Conservation (phyloP, 2,113 vertebrate genomes). For the Dissostichus mawsoni region DNA sequence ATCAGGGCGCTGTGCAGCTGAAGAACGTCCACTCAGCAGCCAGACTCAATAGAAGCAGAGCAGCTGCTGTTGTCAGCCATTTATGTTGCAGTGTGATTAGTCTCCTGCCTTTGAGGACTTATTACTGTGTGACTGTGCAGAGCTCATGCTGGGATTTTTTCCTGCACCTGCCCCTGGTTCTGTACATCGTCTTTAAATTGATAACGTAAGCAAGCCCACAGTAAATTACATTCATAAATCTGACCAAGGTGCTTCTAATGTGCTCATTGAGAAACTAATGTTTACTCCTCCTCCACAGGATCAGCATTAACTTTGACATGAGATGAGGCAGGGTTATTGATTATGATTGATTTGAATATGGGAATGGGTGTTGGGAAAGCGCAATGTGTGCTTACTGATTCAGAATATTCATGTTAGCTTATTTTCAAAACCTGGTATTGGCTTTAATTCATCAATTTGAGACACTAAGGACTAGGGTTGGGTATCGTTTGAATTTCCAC, state of each 20-base stretch:
- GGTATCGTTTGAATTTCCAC: too few relatives aligned
- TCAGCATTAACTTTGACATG: slow-evolving; percentile 33
- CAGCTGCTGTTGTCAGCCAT: slow-evolving; percentile 30
- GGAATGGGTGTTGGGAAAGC: background rate
- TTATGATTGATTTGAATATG: slow-evolving; percentile 31
- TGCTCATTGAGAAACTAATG: slow-evolving; percentile 54
- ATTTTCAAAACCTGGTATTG: background rate
- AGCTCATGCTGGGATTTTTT: background rate
- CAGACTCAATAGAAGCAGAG: slow-evolving; percentile 1
- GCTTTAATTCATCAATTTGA: slow-evolving; percentile 7
- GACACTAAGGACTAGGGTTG: too few relatives aligned
- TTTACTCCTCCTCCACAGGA: slow-evolving; percentile 28
- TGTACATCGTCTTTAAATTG: too few relatives aligned
- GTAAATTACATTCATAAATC: slow-evolving; percentile 73
- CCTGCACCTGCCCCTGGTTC: slow-evolving; percentile 6
- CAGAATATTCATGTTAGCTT: slow-evolving; percentile 1
- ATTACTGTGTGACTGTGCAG: slow-evolving; percentile 7
- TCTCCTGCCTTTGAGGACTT: background rate
- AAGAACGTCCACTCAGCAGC: slow-evolving; percentile 28
- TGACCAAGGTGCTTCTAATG: slow-evolving; percentile 63
- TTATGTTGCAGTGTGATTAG: slow-evolving; percentile 25
- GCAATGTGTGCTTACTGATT: background rate
- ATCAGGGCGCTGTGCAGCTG: slow-evolving; percentile 3
- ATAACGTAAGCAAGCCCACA: slow-evolving; percentile 17
- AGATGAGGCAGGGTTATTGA: slow-evolving; percentile 46